phyloP scores from a whole-genome alignment of 1,140 invertebrate genomes.

The Neuroterus valhalla region DNA sequence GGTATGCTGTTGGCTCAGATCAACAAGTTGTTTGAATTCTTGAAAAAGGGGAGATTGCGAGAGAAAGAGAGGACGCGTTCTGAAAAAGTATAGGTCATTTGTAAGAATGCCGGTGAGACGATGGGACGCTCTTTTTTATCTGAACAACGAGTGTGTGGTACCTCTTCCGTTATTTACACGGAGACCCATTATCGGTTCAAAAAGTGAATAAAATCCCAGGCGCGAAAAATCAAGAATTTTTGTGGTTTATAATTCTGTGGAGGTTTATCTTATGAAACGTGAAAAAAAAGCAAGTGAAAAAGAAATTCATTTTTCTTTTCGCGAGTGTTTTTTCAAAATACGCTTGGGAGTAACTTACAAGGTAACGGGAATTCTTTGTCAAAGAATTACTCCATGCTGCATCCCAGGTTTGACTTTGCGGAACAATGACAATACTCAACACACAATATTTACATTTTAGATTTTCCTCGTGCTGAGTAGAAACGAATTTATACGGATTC shows the following conservation, averaged over 20 bases:
- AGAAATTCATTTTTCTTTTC: too few relatives aligned
- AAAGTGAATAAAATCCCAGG: too few relatives aligned
- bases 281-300: background rate
- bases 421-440: too few relatives aligned
- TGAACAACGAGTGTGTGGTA: background rate
- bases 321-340: too few relatives aligned
- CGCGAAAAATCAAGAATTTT: too few relatives aligned
- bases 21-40: background rate
- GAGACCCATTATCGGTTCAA: too few relatives aligned
- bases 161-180: background rate
- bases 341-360: slow-evolving; percentile 8
- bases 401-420: slow-evolving; percentile 9
- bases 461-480: too few relatives aligned
- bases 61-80: slow-evolving; percentile 30
- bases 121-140: background rate
- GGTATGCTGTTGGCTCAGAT: background rate
- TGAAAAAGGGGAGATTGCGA: background rate
- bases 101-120: background rate
- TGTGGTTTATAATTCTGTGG: too few relatives aligned
- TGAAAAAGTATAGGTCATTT: background rate
- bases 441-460: too few relatives aligned
- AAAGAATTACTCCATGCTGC: background rate
- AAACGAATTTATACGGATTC: too few relatives aligned
- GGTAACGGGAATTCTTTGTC: slow-evolving; percentile 18
- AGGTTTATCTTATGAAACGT: background rate